Conservation (phyloP, 2,888 invertebrate genomes). For the Acrobasis suavella region DNA sequence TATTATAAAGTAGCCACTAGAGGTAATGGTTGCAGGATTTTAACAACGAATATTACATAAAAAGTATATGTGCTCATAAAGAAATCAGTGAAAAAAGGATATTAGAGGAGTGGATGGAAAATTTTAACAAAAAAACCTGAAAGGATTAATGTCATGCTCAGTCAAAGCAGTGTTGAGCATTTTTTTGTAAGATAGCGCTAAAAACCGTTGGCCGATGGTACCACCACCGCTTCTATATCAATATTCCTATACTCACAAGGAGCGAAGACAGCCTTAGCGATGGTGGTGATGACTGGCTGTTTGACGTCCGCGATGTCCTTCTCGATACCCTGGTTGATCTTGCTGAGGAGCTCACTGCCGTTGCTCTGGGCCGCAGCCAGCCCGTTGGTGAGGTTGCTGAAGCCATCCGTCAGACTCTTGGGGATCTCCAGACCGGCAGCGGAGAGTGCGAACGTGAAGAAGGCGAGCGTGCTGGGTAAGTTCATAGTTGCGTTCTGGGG, state of each 20-base stretch:
- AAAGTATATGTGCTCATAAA: too few relatives aligned
- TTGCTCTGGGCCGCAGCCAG: background rate
- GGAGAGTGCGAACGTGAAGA: background rate
- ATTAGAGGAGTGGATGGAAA: too few relatives aligned
- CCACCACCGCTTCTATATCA: too few relatives aligned
- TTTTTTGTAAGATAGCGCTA: too few relatives aligned
- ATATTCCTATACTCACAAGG: conserved; percentile 46
- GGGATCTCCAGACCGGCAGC: background rate
- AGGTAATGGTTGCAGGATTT: too few relatives aligned
- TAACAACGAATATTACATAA: too few relatives aligned
- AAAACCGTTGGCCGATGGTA: too few relatives aligned
- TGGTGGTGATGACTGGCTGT: conserved; percentile 50
- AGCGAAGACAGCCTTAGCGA: conserved; percentile 44
- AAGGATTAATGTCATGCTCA: too few relatives aligned
- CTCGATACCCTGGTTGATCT: conserved; percentile 29
- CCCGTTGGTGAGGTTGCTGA: background rate
- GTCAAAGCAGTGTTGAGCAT: too few relatives aligned
- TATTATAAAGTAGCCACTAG: too few relatives aligned
- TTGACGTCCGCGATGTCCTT: conserved; percentile 48
- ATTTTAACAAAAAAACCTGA: too few relatives aligned
- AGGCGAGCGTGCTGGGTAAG: background rate
- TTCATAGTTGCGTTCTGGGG: background rate
- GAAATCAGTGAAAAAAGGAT: too few relatives aligned
- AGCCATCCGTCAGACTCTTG: background rate
- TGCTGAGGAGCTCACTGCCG: conserved; percentile 20